A percentile compares a stretch with the other conserved stretches of the same genome.
These are phyloP conservation scores for Aramus guarauna DNA, from an alignment of 2,113 vertebrate genomes.

Conservation along the genomic window DNA sequence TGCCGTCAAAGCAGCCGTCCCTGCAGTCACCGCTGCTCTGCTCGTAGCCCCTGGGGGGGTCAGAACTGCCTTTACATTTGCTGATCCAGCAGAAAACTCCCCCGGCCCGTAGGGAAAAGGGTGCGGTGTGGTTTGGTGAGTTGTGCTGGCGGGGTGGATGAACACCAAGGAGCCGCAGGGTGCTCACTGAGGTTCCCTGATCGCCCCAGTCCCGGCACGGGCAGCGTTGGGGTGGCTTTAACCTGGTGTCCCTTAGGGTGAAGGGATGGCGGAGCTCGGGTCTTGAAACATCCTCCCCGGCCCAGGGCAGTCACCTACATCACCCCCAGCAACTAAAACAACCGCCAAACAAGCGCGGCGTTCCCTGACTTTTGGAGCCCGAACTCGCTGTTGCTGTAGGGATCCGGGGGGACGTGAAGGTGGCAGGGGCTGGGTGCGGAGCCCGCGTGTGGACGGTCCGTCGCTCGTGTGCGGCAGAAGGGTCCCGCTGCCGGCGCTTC, in stretches of 20 bases:
- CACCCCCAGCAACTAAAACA: not conserved
- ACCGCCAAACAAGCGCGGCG: too few species aligned
- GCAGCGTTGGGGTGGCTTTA: not conserved
- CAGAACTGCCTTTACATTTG: not conserved
- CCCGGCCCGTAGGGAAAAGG: accelerated
- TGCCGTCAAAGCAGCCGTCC: not conserved
- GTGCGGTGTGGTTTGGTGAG: not conserved
- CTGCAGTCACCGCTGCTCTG: not conserved
- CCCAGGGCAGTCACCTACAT: not conserved
- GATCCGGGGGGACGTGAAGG: not conserved
- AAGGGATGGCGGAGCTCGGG: not conserved
- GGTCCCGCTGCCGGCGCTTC: accelerated
- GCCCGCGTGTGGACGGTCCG: accelerated
- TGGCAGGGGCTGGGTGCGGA: not conserved
- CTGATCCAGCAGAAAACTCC: not conserved
- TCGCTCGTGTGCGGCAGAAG: not conserved
- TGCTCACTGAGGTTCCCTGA: not conserved
- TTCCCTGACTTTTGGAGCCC: too few species aligned
- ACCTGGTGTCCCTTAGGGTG: not conserved
- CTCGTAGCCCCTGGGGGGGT: not conserved
- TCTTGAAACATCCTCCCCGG: not conserved
- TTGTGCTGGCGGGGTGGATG: not conserved
- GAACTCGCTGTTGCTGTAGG: not conserved
- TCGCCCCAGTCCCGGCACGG: too few species aligned
- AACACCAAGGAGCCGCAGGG: not conserved